A percentile compares a stretch with the other conserved stretches of the same genome.
Conservation (phyloP, 2,888 invertebrate genomes). For the Leptopilina drosophilae region DNA sequence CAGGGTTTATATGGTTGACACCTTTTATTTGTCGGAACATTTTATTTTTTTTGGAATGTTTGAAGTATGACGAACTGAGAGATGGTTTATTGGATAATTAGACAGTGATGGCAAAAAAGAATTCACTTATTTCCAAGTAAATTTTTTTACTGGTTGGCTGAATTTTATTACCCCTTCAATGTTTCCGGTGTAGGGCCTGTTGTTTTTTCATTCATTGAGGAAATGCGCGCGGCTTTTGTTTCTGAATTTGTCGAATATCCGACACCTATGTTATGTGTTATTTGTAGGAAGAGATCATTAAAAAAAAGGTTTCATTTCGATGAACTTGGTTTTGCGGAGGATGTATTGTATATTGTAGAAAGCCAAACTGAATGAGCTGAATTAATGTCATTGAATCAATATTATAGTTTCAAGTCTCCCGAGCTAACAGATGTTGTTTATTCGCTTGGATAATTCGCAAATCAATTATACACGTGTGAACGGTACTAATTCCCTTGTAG, state of each 20-base stretch:
- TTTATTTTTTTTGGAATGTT: neutral
- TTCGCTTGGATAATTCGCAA: slow-evolving; percentile 6
- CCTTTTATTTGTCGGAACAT: neutral
- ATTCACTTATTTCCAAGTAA: neutral
- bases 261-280: neutral
- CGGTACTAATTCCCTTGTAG: neutral
- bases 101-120: neutral
- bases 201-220: slow-evolving; percentile 10
- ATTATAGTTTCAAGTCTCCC: neutral
- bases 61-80: neutral
- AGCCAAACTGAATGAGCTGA: slow-evolving; percentile 1
- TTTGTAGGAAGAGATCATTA: slow-evolving; percentile 8
- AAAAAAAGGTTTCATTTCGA: slow-evolving; percentile 6
- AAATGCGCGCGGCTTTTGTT: neutral
- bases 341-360: neutral
- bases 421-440: slow-evolving; percentile 9
- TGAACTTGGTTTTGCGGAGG: slow-evolving; percentile 32
- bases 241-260: neutral
- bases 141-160: neutral
- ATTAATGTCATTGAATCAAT: slow-evolving; percentile 8
- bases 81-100: neutral
- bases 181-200: slow-evolving; percentile 9
- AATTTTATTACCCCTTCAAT: slow-evolving; percentile 13
- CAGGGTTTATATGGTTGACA: neutral
- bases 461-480: neutral